Percentiles rank a stretch among this genome's conserved stretches.
These are phyloP conservation scores for Carduelis carduelis DNA, from an alignment of 2,797 vertebrate genomes.

Conservation along the genomic window DNA sequence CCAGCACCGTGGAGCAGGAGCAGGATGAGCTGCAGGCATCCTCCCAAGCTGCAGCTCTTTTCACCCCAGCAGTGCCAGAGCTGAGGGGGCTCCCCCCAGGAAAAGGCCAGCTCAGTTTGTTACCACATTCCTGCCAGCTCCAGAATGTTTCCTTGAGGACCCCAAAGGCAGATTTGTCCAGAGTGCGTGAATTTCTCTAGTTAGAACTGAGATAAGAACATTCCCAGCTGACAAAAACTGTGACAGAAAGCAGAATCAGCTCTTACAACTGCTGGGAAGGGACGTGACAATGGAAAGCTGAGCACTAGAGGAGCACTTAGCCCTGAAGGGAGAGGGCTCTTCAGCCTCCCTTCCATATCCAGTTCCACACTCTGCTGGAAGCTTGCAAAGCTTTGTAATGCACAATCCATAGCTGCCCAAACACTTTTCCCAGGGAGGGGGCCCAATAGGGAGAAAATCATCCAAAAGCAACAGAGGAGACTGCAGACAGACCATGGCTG, in stretches of 20 bases:
- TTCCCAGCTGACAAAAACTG: neutral
- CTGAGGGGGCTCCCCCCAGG: neutral
- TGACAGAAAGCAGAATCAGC: neutral
- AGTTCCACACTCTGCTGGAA: neutral
- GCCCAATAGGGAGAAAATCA: neutral
- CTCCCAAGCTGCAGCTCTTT: neutral
- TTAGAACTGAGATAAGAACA: neutral
- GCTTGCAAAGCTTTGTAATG: neutral
- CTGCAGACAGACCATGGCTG: neutral
- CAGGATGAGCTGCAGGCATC: neutral
- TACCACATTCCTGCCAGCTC: neutral
- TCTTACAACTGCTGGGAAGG: fast-evolving
- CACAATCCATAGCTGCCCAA: neutral
- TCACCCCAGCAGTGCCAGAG: neutral
- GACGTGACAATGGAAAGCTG: neutral
- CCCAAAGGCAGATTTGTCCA: neutral
- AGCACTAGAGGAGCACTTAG: neutral
- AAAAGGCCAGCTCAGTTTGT: neutral
- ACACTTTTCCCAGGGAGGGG: neutral
- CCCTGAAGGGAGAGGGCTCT: neutral
- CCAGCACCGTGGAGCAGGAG: neutral
- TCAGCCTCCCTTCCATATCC: neutral
- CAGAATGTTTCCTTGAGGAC: neutral
- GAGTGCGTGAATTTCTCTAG: neutral
- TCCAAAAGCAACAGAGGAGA: neutral